Base-by-base conservation (phyloP, 2,888 invertebrate genomes). In the Tanytarsus gracilentus region DNA sequence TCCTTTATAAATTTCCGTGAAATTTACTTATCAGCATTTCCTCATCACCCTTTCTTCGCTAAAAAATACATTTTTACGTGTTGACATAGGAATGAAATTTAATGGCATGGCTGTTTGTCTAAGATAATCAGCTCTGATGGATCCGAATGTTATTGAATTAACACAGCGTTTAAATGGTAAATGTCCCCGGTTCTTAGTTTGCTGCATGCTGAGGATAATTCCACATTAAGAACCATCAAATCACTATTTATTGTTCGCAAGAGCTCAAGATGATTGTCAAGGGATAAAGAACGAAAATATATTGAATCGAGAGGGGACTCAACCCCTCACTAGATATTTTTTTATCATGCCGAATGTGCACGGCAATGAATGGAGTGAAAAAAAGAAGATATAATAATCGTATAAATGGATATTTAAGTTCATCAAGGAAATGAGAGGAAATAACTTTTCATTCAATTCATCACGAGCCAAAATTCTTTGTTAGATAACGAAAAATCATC, bases 211-310 rank as follows among this genome's bases (percentile, higher is more conserved):
- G n/a, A 25, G 11, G 40, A 55, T 53, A 53, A 53, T 33, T 55
- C 33, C 55, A 40, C 55, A 55, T 55, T 55, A 55, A 55, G 55
- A 40, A 55, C 55, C 55, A 40, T 55, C 55, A 55, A 55, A 55
- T 55, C 55, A 55, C 55, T 16, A 26, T 55, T 55, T 55, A 55
- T 53, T 53, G 53, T 53, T 53, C 33, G 23, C 11, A 11, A 25
- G 18, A 51, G 51, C 51, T 49, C 25, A 53, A 30, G 25, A 55
- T 25, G 23, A 44, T 44, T 44, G 44, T 44, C 44, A 18, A 44
- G 44, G 44, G 44, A 44, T 44, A 23, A 23, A 23, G 16, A 36
- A 36, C 18, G 23, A 18, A 23, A 44, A 23, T 14, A 6, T 5
- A 18, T 23, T 23, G 23, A 44, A 44, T 4, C 8, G 18, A 44